phyloP scores from a whole-genome alignment of 2,797 vertebrate genomes.

The Parambassis ranga region DNA sequence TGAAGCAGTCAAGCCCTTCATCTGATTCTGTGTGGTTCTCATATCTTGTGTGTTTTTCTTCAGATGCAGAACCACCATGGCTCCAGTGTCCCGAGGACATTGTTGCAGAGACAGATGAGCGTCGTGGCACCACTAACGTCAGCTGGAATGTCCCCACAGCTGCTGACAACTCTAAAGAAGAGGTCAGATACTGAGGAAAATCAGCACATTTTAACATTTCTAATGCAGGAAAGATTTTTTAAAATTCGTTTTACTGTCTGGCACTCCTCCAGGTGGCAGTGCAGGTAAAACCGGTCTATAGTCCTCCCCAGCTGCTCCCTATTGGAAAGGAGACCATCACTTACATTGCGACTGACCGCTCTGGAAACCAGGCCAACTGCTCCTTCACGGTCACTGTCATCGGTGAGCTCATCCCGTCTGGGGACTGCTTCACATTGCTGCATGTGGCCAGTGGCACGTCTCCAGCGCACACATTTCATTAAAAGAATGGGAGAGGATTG shows the following conservation, averaged over 20 bases:
- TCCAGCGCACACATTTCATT: background rate
- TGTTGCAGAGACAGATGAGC: conserved; percentile 83
- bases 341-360: conserved; percentile 86
- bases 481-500: background rate
- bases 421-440: background rate
- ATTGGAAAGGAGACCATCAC: conserved; percentile 88
- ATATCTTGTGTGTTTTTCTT: background rate
- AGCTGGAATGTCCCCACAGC: conserved; percentile 86
- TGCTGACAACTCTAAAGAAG: conserved; percentile 89
- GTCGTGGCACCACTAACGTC: conserved; percentile 88
- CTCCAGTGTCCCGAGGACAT: conserved; percentile 90
- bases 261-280: conserved; percentile 81
- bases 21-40: background rate
- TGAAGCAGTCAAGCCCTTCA: background rate
- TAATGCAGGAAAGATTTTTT: background rate
- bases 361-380: conserved; percentile 91
- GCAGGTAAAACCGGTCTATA: conserved; percentile 90
- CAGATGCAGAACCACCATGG: conserved; percentile 88
- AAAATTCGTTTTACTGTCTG: background rate
- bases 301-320: conserved; percentile 89
- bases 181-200: conserved; percentile 73
- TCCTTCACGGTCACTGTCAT: conserved; percentile 90
- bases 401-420: conserved; percentile 81
- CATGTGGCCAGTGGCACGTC: background rate
- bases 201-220: background rate